Conservation (phyloP, 2,797 vertebrate species). For the Galago senegalensis region DNA sequence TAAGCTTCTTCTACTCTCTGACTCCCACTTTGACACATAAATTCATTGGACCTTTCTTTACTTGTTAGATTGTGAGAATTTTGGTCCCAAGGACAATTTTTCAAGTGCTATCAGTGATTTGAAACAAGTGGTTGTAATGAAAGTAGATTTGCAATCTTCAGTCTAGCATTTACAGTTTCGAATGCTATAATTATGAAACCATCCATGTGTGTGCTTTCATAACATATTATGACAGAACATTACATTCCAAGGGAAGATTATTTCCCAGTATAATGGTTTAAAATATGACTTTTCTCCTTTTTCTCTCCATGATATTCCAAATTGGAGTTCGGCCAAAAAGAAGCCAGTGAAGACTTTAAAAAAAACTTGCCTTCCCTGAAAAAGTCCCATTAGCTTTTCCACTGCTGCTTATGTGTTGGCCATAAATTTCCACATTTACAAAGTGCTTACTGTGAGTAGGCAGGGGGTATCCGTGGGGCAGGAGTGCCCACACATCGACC, state of each 20-base stretch:
- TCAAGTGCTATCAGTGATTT: slow-evolving; percentile 67
- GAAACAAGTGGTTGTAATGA: slow-evolving; percentile 79
- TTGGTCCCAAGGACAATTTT: slow-evolving; percentile 67
- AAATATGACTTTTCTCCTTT: slow-evolving; percentile 66
- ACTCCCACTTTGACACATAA: slow-evolving; percentile 28
- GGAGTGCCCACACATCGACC: neutral
- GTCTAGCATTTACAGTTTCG: slow-evolving; percentile 69
- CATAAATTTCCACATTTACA: neutral
- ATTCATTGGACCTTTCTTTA: slow-evolving; percentile 60
- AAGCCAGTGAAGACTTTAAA: neutral
- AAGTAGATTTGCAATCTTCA: slow-evolving; percentile 71
- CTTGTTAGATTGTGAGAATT: slow-evolving; percentile 60
- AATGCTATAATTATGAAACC: slow-evolving; percentile 80
- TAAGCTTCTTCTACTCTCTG: neutral
- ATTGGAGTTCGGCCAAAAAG: slow-evolving; percentile 34
- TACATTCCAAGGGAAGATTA: slow-evolving; percentile 74
- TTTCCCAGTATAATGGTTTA: slow-evolving; percentile 25
- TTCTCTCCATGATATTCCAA: slow-evolving; percentile 54
- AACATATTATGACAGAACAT: slow-evolving; percentile 78
- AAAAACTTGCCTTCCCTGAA: neutral
- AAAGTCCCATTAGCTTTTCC: neutral
- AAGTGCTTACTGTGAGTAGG: neutral
- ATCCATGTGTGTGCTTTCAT: slow-evolving; percentile 74
- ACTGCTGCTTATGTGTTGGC: neutral
- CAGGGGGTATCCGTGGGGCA: neutral